These are phyloP conservation scores for Onychostoma macrolepis DNA, from an alignment of 2,113 vertebrate species.

Conservation along the genomic window DNA sequence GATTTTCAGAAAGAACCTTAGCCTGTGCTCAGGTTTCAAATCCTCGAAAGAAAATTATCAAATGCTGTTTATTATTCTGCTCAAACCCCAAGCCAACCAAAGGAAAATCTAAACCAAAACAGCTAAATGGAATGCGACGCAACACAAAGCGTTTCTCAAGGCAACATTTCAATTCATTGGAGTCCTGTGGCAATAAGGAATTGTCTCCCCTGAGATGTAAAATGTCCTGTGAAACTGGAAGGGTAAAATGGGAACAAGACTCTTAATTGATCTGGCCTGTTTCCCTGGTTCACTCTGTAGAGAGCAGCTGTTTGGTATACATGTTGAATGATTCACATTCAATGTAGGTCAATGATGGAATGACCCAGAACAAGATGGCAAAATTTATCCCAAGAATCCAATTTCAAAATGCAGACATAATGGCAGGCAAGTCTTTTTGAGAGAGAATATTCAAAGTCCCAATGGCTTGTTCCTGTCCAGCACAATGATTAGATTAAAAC, in stretches of 20 bases:
- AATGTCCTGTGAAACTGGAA: slow-evolving; percentile 60
- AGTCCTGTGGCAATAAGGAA: slow-evolving; percentile 62
- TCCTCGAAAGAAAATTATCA: background rate
- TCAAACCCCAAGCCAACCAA: background rate
- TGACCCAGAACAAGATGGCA: slow-evolving; percentile 40
- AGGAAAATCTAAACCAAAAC: slow-evolving; percentile 56
- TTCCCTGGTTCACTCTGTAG: slow-evolving; percentile 27
- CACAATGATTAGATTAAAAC: background rate
- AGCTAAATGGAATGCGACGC: slow-evolving; percentile 62
- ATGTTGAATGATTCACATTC: slow-evolving; percentile 40
- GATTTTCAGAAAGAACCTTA: background rate
- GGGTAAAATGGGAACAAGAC: slow-evolving; percentile 60
- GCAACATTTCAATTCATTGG: slow-evolving; percentile 64
- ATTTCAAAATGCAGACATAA: slow-evolving; percentile 8
- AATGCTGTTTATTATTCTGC: background rate
- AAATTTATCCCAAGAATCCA: slow-evolving; percentile 16
- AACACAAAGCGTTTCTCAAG: slow-evolving; percentile 56
- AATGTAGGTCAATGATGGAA: slow-evolving; percentile 47
- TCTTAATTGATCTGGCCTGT: slow-evolving; percentile 62
- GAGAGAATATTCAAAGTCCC: background rate
- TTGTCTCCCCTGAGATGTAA: slow-evolving; percentile 63
- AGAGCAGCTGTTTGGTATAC: slow-evolving; percentile 32
- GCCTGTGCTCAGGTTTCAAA: background rate
- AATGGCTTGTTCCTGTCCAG: slow-evolving; percentile 2
- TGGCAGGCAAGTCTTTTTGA: background rate